phyloP scores from a whole-genome alignment of 2,113 vertebrate genomes.

The Phainopepla nitens region DNA sequence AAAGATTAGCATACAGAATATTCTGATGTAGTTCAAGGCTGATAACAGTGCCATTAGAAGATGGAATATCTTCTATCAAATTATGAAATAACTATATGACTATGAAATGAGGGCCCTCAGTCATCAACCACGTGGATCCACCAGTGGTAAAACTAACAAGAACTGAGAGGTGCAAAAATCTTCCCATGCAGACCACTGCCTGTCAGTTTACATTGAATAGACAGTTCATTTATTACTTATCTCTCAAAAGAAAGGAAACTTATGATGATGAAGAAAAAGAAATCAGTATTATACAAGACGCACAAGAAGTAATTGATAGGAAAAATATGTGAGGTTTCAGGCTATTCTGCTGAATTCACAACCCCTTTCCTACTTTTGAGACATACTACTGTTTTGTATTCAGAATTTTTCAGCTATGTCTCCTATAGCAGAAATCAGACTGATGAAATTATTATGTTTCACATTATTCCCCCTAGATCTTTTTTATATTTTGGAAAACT shows the following conservation, averaged over 20 bases:
- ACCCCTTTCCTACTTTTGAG: not conserved
- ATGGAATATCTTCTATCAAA: not conserved
- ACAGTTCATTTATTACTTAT: not conserved
- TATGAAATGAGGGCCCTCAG: not conserved
- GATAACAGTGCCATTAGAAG: not conserved
- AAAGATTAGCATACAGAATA: not conserved
- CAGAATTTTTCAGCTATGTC: not conserved
- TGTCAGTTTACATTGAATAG: not conserved
- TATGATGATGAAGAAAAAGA: not conserved
- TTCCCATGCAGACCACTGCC: not conserved
- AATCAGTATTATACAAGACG: not conserved
- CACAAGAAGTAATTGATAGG: not conserved
- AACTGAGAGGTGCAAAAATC: not conserved
- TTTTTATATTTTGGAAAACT: not conserved
- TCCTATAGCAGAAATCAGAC: not conserved
- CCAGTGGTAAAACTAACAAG: not conserved
- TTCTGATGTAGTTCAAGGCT: not conserved
- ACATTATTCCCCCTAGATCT: not conserved
- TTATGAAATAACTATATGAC: not conserved
- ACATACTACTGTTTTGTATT: not conserved
- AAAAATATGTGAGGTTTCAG: not conserved
- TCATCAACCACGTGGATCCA: not conserved
- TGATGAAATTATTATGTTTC: not conserved
- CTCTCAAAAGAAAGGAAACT: not conserved
- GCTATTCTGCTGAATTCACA: not conserved